Conservation (phyloP, 2,797 vertebrate genomes). For the Melanotaenia nigrans region DNA sequence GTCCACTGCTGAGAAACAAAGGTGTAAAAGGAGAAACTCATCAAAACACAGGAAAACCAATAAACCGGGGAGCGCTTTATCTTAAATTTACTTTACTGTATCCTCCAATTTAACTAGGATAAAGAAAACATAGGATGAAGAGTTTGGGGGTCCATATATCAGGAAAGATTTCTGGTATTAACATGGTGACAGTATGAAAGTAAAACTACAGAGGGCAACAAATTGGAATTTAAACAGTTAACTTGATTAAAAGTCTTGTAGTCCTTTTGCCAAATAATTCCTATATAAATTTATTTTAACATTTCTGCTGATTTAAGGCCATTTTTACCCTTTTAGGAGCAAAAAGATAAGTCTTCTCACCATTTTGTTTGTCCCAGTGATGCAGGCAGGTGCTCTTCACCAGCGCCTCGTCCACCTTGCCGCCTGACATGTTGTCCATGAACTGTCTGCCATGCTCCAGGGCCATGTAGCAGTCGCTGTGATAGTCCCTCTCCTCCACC, state of each 20-base stretch:
- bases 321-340: background rate
- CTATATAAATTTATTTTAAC: background rate
- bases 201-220: no score
- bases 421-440: slow-evolving; percentile 99
- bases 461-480: slow-evolving; percentile 96
- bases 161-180: background rate
- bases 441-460: slow-evolving; percentile 98
- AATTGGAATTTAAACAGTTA: background rate
- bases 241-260: background rate
- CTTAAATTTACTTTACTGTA: background rate
- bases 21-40: background rate
- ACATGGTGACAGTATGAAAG: background rate
- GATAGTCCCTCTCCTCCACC: slow-evolving; percentile 95
- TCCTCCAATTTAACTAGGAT: background rate
- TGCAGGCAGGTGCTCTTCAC: slow-evolving; percentile 97
- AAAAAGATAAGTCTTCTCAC: slow-evolving; percentile 71
- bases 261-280: background rate
- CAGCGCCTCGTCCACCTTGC: slow-evolving; percentile 96
- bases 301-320: background rate
- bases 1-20: slow-evolving; percentile 83
- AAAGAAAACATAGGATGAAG: no score
- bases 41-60: background rate
- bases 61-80: background rate
- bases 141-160: background rate
- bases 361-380: slow-evolving; percentile 94